phyloP scores from a whole-genome alignment of 2,797 vertebrate species.

The Etheostoma nigrum region DNA sequence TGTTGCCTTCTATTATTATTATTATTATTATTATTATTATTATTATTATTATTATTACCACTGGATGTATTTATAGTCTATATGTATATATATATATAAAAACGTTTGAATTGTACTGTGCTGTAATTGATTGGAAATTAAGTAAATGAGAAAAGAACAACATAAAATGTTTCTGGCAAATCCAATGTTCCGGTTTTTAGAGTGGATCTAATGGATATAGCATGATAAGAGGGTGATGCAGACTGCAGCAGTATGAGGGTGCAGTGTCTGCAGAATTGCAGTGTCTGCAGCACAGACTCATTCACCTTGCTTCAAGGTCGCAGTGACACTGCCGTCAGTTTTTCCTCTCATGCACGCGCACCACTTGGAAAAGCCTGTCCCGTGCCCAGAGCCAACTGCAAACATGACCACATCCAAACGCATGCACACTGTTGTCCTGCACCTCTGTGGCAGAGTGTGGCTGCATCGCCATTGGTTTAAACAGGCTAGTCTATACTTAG shows the following conservation, averaged over 20 bases:
- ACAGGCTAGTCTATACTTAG: conserved; percentile 40
- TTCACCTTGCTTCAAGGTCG: conserved; percentile 89
- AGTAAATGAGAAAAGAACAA: too few relatives aligned
- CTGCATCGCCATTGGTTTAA: conserved; percentile 43
- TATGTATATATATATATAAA: too few relatives aligned
- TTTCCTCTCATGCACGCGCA: conserved; percentile 69
- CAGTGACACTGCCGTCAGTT: conserved; percentile 83
- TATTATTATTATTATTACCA: too few relatives aligned
- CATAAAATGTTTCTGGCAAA: conserved; percentile 1
- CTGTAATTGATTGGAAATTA: too few relatives aligned
- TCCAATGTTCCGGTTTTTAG: not conserved
- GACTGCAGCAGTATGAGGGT: conserved; percentile 48
- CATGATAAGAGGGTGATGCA: conserved; percentile 6
- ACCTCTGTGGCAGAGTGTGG: conserved; percentile 33
- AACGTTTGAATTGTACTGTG: too few relatives aligned
- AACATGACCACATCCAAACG: conserved; percentile 39
- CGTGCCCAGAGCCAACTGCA: conserved; percentile 41
- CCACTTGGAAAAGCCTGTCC: conserved; percentile 52
- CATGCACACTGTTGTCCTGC: conserved; percentile 20
- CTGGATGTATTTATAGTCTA: too few relatives aligned
- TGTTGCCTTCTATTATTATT: too few relatives aligned
- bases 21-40: too few relatives aligned
- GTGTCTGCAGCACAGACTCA: conserved; percentile 83
- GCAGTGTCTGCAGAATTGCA: conserved; percentile 83
- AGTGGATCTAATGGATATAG: conserved; percentile 39